Evolutionary conservation across 2,888 invertebrate species (phyloP).

Genomic region (Oscheius sp.): DNA sequence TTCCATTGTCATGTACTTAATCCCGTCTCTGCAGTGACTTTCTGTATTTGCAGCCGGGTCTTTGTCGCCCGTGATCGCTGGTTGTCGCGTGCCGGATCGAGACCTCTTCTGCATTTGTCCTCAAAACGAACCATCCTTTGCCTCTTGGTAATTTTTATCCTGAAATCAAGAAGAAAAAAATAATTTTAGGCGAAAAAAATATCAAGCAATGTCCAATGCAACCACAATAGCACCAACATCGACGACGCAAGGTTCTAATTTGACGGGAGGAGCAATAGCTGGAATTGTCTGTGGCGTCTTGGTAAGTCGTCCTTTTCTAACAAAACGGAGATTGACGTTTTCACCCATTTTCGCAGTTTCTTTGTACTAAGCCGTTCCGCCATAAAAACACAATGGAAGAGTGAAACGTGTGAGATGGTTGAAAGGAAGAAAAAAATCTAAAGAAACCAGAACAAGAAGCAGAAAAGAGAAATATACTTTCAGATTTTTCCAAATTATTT

Average conservation of each 20-base stretch:
- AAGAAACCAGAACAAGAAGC: neutral
- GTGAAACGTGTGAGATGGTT: neutral
- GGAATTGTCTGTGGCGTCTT: conserved; percentile 66
- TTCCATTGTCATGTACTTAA: conserved; percentile 17
- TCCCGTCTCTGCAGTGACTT: neutral
- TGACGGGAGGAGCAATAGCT: conserved; percentile 64
- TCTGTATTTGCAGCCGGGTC: conserved; percentile 50
- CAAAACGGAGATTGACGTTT: no score
- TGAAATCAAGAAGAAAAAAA: no score
- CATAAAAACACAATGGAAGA: neutral
- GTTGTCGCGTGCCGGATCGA: conserved; percentile 52
- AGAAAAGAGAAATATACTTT: no score
- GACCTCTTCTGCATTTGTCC: conserved; percentile 58
- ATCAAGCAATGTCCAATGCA: neutral
- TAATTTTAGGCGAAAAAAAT: neutral
- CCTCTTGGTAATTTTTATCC: conserved; percentile 2
- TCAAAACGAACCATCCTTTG: conserved; percentile 2
- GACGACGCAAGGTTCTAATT: conserved; percentile 13
- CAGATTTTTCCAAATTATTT: neutral
- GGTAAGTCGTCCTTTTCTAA: conserved; percentile 50
- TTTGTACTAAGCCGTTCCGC: neutral
- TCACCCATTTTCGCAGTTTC: neutral
- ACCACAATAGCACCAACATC: neutral
- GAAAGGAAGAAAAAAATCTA: neutral
- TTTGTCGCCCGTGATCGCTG: conserved; percentile 55